phyloP scores from a whole-genome alignment of 2,888 invertebrate genomes.

The Griposia aprilina region DNA sequence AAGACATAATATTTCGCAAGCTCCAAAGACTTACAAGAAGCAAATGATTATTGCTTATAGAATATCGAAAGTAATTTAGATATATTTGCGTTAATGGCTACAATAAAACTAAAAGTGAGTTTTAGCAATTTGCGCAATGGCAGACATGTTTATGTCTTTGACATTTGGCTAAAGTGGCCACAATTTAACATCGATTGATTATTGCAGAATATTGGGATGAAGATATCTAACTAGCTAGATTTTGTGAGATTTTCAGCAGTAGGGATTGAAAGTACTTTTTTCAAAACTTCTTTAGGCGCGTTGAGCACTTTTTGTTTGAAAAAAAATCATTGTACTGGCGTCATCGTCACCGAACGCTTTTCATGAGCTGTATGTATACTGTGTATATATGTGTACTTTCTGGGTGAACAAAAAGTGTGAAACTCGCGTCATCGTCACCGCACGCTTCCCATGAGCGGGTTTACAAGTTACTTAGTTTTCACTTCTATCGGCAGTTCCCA shows the following conservation, averaged over 20 bases:
- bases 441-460: too few relatives aligned
- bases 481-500: too few relatives aligned
- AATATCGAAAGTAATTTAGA: conserved; percentile 42
- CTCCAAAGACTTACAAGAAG: conserved; percentile 32
- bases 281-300: too few relatives aligned
- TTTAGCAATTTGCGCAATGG: conserved; percentile 45
- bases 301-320: too few relatives aligned
- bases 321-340: too few relatives aligned
- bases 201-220: background rate
- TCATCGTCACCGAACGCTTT: too few relatives aligned
- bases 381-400: too few relatives aligned
- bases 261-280: too few relatives aligned
- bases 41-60: conserved; percentile 37
- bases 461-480: too few relatives aligned
- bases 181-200: conserved; percentile 1
- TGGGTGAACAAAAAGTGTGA: too few relatives aligned
- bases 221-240: background rate
- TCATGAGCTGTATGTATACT: too few relatives aligned
- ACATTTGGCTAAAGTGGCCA: conserved; percentile 44
- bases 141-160: conserved; percentile 47
- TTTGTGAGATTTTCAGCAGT: background rate
- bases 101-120: conserved; percentile 53
- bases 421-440: too few relatives aligned
- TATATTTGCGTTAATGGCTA: conserved; percentile 39
- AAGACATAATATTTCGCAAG: conserved; percentile 40